Evolutionary conservation across 1,140 invertebrate species (phyloP).

Genomic region (Cherax quadricarinatus): DNA sequence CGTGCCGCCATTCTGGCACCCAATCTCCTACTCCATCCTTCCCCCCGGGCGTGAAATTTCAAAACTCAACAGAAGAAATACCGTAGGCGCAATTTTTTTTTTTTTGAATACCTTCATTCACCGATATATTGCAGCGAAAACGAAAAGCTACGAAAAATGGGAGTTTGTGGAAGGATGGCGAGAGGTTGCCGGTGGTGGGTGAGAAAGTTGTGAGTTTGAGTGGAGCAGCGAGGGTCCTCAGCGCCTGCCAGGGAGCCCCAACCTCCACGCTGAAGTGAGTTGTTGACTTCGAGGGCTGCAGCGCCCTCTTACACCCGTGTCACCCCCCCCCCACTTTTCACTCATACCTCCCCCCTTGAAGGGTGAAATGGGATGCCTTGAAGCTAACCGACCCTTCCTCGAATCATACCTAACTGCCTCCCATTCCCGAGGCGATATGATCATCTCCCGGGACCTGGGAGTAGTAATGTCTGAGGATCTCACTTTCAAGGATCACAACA

Average conservation of each 20-base stretch:
- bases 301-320: neutral
- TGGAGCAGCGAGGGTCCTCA: neutral
- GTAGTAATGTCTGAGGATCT: too few species aligned
- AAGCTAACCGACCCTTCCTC: too few species aligned
- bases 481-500: too few species aligned
- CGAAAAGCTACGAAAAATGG: neutral
- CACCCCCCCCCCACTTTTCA: neutral
- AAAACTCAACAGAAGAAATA: neutral
- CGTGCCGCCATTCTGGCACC: neutral
- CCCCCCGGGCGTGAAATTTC: neutral
- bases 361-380: neutral
- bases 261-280: neutral
- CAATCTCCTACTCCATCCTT: neutral
- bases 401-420: too few species aligned
- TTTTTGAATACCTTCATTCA: neutral
- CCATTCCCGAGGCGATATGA: too few species aligned
- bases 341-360: neutral
- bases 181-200: neutral
- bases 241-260: neutral
- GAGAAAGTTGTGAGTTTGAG: neutral
- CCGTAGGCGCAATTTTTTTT: too few species aligned
- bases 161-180: neutral
- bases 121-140: neutral
- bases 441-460: too few species aligned
- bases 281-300: constrained; percentile 33